These are phyloP conservation scores for Diachasma alloeum DNA, from an alignment of 1,140 invertebrate genomes.

Conservation along the genomic window DNA sequence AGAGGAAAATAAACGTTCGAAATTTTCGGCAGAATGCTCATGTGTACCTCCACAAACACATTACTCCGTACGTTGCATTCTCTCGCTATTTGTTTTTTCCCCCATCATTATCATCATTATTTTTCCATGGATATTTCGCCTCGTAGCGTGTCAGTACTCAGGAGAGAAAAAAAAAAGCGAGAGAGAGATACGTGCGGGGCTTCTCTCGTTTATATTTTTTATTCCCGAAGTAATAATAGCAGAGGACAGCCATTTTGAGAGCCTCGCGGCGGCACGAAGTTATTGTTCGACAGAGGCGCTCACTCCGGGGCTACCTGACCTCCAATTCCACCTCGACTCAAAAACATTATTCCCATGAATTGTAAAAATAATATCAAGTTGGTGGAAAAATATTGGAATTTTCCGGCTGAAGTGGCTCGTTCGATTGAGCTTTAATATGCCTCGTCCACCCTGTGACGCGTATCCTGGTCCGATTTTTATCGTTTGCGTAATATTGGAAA, in stretches of 20 bases:
- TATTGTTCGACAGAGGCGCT: constrained; percentile 59
- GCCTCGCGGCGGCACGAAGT: constrained; percentile 59
- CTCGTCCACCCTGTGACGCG: background rate
- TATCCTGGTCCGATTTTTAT: constrained; percentile 12
- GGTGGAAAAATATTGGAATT: background rate
- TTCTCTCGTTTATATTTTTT: constrained; percentile 52
- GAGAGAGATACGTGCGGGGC: background rate
- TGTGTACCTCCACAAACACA: too few relatives aligned
- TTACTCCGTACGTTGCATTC: background rate
- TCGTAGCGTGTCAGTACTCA: background rate
- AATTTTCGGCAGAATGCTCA: too few relatives aligned
- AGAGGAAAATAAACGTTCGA: too few relatives aligned
- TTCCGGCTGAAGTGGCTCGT: too few relatives aligned
- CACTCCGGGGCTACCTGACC: constrained; percentile 30
- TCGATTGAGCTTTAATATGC: too few relatives aligned
- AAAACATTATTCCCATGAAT: too few relatives aligned
- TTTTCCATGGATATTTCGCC: background rate
- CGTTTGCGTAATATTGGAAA: constrained; percentile 30
- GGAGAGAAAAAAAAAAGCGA: background rate
- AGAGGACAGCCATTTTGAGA: constrained; percentile 65
- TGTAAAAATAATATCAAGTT: background rate
- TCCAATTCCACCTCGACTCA: background rate
- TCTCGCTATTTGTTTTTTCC: background rate
- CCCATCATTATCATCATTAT: background rate
- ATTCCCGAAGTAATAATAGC: constrained; percentile 62